phyloP scores from a whole-genome alignment of 64 coral and sea anemone genomes.

The Montipora capricornis region DNA sequence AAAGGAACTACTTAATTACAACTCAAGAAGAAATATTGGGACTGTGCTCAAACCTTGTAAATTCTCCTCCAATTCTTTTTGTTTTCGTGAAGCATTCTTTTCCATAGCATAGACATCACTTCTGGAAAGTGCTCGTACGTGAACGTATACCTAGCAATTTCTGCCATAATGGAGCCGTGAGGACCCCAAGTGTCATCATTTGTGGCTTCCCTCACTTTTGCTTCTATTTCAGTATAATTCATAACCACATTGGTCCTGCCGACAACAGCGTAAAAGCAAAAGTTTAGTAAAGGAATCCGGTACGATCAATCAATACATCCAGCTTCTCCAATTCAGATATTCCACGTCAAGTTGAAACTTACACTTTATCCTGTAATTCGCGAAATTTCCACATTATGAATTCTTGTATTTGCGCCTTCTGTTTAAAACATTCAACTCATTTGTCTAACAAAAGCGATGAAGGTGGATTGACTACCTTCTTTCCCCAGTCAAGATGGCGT shows the following conservation, averaged over 20 bases:
- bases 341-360: conserved; percentile 62
- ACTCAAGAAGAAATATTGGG: neutral
- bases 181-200: conserved; percentile 99
- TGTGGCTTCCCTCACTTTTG: conserved; percentile 98
- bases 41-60: conserved; percentile 84
- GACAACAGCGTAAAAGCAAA: conserved; percentile 24
- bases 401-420: neutral
- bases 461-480: neutral
- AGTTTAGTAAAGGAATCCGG: conserved; percentile 24
- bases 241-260: conserved; percentile 96
- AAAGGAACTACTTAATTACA: neutral
- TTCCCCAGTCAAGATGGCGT: conserved; percentile 22
- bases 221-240: conserved; percentile 99
- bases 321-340: neutral
- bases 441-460: conserved; percentile 30
- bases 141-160: conserved; percentile 96
- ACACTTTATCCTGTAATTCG: conserved; percentile 98
- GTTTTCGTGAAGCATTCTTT: conserved; percentile 93
- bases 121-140: conserved; percentile 99
- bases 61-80: conserved; percentile 98
- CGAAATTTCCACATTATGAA: conserved; percentile 98
- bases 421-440: conserved; percentile 19
- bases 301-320: conserved; percentile 25
- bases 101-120: conserved; percentile 99
- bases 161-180: conserved; percentile 94